These are phyloP conservation scores for Lapara coniferarum DNA, from an alignment of 2,888 invertebrate genomes.

Conservation along the genomic window DNA sequence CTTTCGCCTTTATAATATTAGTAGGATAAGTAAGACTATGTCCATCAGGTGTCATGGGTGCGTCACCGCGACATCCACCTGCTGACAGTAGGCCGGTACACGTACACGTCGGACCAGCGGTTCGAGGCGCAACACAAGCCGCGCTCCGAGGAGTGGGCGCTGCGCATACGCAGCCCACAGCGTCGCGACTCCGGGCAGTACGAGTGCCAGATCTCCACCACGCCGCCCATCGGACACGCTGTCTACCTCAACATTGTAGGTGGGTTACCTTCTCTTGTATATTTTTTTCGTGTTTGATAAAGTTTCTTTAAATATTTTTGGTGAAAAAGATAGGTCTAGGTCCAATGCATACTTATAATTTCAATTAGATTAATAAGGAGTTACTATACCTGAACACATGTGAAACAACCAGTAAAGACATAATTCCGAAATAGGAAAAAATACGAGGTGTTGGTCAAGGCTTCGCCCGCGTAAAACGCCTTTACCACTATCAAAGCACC, in stretches of 20 bases:
- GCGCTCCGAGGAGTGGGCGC: constrained; percentile 94
- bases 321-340: too few species aligned
- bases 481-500: too few species aligned
- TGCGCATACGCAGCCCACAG: constrained; percentile 86
- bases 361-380: too few species aligned
- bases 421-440: too few species aligned
- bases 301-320: too few species aligned
- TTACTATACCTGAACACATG: too few species aligned
- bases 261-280: constrained; percentile 72
- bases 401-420: too few species aligned
- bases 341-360: too few species aligned
- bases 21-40: too few species aligned
- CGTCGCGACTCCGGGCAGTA: constrained; percentile 94
- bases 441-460: too few species aligned
- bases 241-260: constrained; percentile 93
- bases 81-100: constrained; percentile 94
- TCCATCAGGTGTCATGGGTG: constrained; percentile 93
- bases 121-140: constrained; percentile 92
- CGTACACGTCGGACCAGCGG: constrained; percentile 92
- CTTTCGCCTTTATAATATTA: too few species aligned
- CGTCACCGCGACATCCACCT: constrained; percentile 95
- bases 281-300: not conserved
- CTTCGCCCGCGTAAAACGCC: too few species aligned
- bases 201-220: constrained; percentile 96
- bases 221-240: constrained; percentile 93